phyloP scores from a whole-genome alignment of 2,888 invertebrate genomes.

The Drepanosiphum platanoidis region DNA sequence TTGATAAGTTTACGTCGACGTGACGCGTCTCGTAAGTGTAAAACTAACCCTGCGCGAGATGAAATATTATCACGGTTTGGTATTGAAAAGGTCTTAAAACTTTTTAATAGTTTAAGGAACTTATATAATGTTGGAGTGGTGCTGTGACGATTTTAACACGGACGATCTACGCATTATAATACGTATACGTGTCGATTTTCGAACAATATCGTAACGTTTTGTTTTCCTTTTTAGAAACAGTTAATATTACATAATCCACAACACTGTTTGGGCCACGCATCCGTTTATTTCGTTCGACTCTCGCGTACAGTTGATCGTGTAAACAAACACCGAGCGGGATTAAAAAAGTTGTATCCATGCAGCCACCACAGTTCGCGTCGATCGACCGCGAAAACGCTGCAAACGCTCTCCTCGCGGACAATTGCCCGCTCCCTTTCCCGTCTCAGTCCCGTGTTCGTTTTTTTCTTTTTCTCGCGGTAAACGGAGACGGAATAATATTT shows the following conservation, averaged over 20 bases:
- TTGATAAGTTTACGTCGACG: not conserved
- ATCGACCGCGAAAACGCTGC: no score
- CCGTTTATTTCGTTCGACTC: not conserved
- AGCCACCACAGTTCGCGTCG: no score
- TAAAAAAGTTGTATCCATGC: no score
- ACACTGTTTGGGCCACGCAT: not conserved
- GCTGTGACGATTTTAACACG: not conserved
- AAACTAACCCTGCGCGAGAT: not conserved
- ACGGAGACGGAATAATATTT: no score
- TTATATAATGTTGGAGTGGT: not conserved
- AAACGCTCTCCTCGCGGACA: no score
- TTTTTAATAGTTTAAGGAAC: not conserved
- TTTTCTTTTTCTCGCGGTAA: no score
- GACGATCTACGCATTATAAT: not conserved
- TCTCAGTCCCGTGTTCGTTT: no score
- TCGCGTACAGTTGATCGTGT: no score
- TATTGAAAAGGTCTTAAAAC: constrained; percentile 1
- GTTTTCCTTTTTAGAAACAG: not conserved
- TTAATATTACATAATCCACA: not conserved
- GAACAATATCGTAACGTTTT: not conserved
- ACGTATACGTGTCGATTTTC: not conserved
- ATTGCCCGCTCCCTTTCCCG: no score
- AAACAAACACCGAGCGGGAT: no score
- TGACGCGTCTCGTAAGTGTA: not conserved
- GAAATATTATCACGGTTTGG: no score